Conservation (phyloP, 2,888 invertebrate species). For the Amaurobius ferox region DNA sequence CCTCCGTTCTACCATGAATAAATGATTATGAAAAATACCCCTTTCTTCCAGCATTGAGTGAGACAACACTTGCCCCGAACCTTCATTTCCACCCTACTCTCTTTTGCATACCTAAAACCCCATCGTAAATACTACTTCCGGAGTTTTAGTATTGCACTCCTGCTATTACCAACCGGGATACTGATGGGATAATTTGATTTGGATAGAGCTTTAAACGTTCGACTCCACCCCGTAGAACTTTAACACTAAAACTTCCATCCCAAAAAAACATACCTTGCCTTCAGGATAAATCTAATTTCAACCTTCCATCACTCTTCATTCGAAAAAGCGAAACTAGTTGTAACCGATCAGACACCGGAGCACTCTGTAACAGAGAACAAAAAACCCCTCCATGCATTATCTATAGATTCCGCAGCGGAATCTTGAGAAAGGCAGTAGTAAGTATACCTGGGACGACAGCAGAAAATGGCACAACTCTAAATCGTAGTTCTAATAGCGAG, state of each 20-base stretch:
- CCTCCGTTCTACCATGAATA: not conserved
- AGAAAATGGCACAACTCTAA: slow-evolving; percentile 21
- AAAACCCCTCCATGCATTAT: slow-evolving; percentile 61
- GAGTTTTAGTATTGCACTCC: not conserved
- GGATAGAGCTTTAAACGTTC: slow-evolving; percentile 21
- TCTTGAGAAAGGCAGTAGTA: slow-evolving; percentile 33
- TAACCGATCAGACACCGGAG: slow-evolving; percentile 25
- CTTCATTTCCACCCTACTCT: not conserved
- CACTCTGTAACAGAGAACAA: slow-evolving; percentile 25
- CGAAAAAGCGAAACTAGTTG: slow-evolving; percentile 30
- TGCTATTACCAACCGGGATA: not conserved
- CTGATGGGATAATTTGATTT: slow-evolving; percentile 13
- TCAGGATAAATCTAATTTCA: slow-evolving; percentile 61
- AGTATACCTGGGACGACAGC: slow-evolving; percentile 15
- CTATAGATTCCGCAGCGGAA: slow-evolving; percentile 40
- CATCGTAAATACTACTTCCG: slow-evolving; percentile 7
- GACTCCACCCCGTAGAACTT: not conserved
- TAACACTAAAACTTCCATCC: slow-evolving; percentile 11
- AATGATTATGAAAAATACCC: slow-evolving; percentile 10
- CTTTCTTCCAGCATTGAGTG: not conserved
- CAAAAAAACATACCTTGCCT: slow-evolving; percentile 10
- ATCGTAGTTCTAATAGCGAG: slow-evolving; percentile 59
- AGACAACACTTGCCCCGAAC: not conserved
- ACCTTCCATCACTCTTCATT: slow-evolving; percentile 67
- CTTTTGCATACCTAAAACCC: not conserved